Base-by-base conservation (phyloP, 2,797 vertebrate species). In the Kryptolebias ocellatus region DNA sequence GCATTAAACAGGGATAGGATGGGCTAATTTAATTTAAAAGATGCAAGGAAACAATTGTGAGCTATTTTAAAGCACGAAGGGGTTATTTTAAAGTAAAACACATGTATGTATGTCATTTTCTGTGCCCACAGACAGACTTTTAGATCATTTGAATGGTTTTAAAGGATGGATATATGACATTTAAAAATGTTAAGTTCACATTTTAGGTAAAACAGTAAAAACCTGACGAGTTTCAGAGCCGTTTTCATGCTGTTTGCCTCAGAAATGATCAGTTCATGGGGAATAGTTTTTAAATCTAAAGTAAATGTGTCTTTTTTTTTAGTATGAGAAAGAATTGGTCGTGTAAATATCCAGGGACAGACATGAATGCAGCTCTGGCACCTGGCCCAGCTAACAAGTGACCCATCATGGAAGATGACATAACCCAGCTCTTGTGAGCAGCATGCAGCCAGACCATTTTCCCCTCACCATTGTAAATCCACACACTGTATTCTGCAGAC, bases 391-490 rank as follows among this genome's bases (percentile, higher is more conserved):
- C 2, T 67, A 47, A 44, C 28, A 46, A 71, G 70, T 71, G 76
- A 77, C 67, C 80, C 67, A 80, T 78, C 70, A 76, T 67, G 42
- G 44, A 71, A 63, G 37, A 55, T 74, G 68, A 37, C 78, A 79
- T 47, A 72, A 69, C 51, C 63, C 53, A 53, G 39, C n/a, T 54
- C 29, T 70, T 51, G 56, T 79, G 53, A 62, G 67, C 64, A 81
- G 74, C 71, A 67, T 17, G 16, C 61, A 76, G 57, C 72, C 74
- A 83, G 51, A 27, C 71, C 14, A 28, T 42, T 53, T 60, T 28
- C 56, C 37, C 67, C 53, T 65, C 55, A 62, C 42, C 0, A 0
- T 50, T 83, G 75, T 72, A 14, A 27, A 34, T 31, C 18, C 34
- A 66, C 52, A 52, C 4, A 1, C 42, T 29, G 17, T 44, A 4